These are phyloP conservation scores for Atethmia centrago DNA, from an alignment of 2,888 invertebrate species.

Conservation along the genomic window DNA sequence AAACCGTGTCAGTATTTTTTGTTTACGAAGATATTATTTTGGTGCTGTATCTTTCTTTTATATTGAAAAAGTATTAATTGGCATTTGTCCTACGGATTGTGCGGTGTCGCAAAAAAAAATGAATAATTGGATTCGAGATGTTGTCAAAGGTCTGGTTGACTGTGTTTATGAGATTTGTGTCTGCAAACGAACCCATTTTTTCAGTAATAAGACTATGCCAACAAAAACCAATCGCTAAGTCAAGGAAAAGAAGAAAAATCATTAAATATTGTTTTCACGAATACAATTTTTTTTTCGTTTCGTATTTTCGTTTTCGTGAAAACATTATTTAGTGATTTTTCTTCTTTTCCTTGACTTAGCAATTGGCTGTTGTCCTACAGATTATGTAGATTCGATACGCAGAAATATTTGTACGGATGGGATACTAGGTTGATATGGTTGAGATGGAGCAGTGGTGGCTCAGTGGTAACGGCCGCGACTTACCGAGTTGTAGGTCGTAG, in stretches of 20 bases:
- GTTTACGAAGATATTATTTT: neutral
- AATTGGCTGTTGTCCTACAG: neutral
- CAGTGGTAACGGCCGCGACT: no score
- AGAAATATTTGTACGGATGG: neutral
- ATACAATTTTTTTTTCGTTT: no score
- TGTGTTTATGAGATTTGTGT: neutral
- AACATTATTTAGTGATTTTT: no score
- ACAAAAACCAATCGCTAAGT: no score
- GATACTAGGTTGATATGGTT: neutral
- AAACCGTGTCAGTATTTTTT: neutral
- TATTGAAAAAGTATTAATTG: neutral
- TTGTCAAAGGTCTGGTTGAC: no score
- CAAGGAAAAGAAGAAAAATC: no score
- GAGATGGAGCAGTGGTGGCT: no score
- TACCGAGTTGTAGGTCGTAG: no score
- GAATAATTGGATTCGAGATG: no score
- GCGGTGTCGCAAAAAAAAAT: neutral
- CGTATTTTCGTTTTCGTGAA: no score
- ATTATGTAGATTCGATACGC: neutral
- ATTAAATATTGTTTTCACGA: no score
- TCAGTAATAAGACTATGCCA: neutral
- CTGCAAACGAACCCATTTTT: neutral
- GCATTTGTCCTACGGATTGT: neutral
- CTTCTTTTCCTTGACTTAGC: neutral
- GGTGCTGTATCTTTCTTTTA: neutral